Conservation (phyloP, 2,113 vertebrate species). For the Lepus timidus region DNA sequence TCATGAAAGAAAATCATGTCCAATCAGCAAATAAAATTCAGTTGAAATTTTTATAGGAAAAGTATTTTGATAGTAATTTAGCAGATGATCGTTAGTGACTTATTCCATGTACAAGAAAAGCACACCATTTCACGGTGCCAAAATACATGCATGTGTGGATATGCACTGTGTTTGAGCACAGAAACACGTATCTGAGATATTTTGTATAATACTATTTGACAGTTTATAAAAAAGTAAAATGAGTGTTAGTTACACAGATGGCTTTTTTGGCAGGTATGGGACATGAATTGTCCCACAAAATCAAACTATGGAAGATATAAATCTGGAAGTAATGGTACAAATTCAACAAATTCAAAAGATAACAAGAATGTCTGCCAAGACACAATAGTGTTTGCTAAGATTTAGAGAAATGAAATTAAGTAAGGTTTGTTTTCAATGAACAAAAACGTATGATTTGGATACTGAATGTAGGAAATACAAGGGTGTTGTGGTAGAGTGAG, state of each 20-base stretch:
- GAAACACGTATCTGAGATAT: not conserved
- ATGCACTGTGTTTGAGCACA: not conserved
- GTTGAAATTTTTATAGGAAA: not conserved
- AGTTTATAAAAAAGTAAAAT: not conserved
- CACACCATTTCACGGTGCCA: not conserved
- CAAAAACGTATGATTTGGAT: not conserved
- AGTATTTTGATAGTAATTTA: not conserved
- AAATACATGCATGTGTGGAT: not conserved
- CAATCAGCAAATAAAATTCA: not conserved
- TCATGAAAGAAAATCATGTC: not conserved
- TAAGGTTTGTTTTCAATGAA: not conserved
- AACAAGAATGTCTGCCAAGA: not conserved
- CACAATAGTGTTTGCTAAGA: not conserved
- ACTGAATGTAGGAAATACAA: not conserved
- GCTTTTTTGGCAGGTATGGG: not conserved
- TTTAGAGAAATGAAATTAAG: not conserved
- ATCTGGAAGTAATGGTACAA: not conserved
- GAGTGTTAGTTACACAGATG: not conserved
- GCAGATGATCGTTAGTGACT: not conserved
- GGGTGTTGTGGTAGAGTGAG: too few relatives aligned
- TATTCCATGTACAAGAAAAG: not conserved
- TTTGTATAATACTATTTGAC: not conserved
- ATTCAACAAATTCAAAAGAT: not conserved
- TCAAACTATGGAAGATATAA: not conserved
- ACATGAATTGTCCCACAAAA: not conserved